Base-by-base conservation (phyloP, 1,140 invertebrate species). In the Drosophila baimaii region DNA sequence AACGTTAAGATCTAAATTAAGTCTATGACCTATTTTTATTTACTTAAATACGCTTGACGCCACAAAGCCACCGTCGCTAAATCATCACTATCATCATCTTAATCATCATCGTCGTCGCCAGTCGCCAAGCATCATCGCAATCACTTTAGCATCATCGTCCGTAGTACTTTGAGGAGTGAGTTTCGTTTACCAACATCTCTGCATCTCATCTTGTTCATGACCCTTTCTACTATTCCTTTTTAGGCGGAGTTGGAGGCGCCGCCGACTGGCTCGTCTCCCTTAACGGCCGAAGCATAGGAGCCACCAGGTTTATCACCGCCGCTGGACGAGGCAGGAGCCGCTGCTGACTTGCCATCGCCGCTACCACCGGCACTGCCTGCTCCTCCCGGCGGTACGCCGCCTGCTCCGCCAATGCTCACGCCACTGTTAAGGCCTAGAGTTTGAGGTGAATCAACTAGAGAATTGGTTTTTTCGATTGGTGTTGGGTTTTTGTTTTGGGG, bases 111-210 rank as follows among this genome's bases (percentile, higher is more conserved):
- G 46, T 43, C 29, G 39, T 27, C 47, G 70, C 74, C 75, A 83
- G 70, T 71, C 71, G 81, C 75, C 80, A 88, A 90, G 65, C 65
- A 69, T 69, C 62, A 81, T 78, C 68, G 69, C 70, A 81, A 85
- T 85, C 84, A 89, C 84, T 89, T 84, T 89, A 83, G 78, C 81
- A 89, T 89, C 85, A 72, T 90, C 85, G 85, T 89, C 81, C 84
- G 47, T 89, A 81, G 74, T 89, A 89, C 84, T 89, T 89, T 89
- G 84, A 89, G 84, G 84, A 89, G 84, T 90, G 84, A 84, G 84
- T 88, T 88, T 37, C 47, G 54, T 76, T 63, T 49, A 56, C 19
- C 47, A 54, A 54, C 51, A 57, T 80, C 49, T 65, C 59, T 37
- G 47, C 54, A 44, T 37, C 44, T 51, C 41, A 78, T 61, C 19